Evolutionary conservation across 2,888 invertebrate genomes (phyloP).

Genomic region (Cepaea hortensis): DNA sequence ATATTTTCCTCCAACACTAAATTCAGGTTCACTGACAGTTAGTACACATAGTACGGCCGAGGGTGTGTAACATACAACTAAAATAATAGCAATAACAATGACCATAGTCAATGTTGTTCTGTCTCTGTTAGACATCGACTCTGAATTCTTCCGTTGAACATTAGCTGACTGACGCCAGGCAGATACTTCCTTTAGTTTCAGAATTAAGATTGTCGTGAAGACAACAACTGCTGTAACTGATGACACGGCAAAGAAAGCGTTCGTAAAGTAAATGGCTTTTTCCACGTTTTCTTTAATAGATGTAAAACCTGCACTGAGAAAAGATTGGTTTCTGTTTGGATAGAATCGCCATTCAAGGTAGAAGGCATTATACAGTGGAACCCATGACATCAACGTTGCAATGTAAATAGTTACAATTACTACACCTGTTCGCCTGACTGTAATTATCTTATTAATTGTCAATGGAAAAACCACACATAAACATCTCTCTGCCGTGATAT

Average conservation of each 20-base stretch:
- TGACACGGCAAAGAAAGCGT: neutral
- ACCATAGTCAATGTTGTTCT: neutral
- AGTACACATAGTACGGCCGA: neutral
- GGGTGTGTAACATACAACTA: neutral
- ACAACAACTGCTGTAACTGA: neutral
- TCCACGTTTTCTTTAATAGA: neutral
- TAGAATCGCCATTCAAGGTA: neutral
- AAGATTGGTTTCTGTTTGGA: neutral
- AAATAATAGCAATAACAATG: neutral
- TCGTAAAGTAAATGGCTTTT: neutral
- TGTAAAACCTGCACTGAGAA: neutral
- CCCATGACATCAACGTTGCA: neutral
- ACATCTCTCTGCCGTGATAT: conserved; percentile 22
- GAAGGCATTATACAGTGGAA: neutral
- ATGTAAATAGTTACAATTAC: neutral
- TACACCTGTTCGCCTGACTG: neutral
- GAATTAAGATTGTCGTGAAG: neutral
- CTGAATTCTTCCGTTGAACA: neutral
- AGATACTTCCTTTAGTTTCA: neutral
- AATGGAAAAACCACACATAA: conserved; percentile 14
- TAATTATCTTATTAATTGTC: conserved; percentile 2
- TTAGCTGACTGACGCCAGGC: neutral
- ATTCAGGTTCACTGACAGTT: neutral
- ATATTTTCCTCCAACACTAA: neutral
- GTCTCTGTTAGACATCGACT: neutral